phyloP scores from a whole-genome alignment of 2,888 invertebrate genomes.

The Caenorhabditis doughertyi region DNA sequence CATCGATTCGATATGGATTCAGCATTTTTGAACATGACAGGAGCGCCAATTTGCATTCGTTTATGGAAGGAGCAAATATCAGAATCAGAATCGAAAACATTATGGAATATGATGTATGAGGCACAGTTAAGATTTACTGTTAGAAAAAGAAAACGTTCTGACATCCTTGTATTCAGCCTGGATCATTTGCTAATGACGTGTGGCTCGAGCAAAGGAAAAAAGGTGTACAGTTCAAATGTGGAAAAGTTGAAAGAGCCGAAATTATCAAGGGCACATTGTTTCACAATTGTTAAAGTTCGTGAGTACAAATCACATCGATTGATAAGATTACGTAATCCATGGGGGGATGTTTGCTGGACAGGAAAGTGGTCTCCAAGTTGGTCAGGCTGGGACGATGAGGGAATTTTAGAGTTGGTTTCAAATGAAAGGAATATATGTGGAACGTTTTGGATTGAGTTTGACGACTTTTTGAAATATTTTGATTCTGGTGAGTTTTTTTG shows the following conservation, averaged over 20 bases:
- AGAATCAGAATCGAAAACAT: too few relatives aligned
- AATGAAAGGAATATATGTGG: background rate
- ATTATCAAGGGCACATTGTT: background rate
- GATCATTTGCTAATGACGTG: background rate
- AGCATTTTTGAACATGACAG: background rate
- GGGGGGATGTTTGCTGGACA: background rate
- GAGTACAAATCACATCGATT: background rate
- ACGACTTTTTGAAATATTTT: too few relatives aligned
- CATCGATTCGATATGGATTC: background rate
- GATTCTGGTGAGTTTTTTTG: too few relatives aligned
- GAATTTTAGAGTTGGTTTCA: background rate
- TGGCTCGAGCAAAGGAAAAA: too few relatives aligned
- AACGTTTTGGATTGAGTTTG: background rate
- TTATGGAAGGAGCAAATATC: too few relatives aligned
- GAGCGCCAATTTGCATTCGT: background rate
- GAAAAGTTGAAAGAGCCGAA: too few relatives aligned
- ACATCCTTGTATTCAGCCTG: too few relatives aligned
- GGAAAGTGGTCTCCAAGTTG: constrained; percentile 1
- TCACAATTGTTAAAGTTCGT: background rate
- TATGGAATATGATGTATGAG: too few relatives aligned
- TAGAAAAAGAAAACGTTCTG: too few relatives aligned
- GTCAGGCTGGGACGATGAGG: background rate
- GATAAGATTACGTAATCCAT: background rate
- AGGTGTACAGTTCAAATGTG: too few relatives aligned
- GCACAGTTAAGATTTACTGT: too few relatives aligned